Base-by-base conservation (phyloP, 1,140 invertebrate genomes). In the Laupala kohalensis region DNA sequence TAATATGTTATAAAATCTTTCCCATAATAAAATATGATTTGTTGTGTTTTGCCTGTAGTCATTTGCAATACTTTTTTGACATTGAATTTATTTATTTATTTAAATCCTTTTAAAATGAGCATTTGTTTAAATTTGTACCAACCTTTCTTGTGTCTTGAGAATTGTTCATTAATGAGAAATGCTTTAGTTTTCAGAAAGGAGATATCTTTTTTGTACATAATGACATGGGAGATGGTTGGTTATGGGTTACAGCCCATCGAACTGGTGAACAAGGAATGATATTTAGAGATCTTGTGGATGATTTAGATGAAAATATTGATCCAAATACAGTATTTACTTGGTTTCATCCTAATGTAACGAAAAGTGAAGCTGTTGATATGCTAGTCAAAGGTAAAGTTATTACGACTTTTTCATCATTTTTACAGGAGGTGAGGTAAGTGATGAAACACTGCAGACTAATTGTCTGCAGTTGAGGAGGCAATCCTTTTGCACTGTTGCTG, bases 151-250 rank as follows among this genome's bases (percentile, higher is more conserved):
- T n/a, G n/a, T n/a, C n/a, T n/a, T n/a, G n/a, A n/a, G n/a, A n/a
- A n/a, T n/a, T n/a, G n/a, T n/a, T n/a, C n/a, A n/a, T n/a, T n/a
- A 64, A 69, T 69, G n/a, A n/a, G n/a, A n/a, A n/a, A n/a, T n/a
- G n/a, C 74, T 74, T 12, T 71, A 97, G 93, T 74, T 98, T 98
- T 83, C 92, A 96, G 79, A 97, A 97, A 82, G 95, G 95, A 9
- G 96, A 98, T 79, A 96, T 97, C 76, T 98, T 98, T 83, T 95
- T 97, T 78, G 93, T 98, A 24, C 94, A 97, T 79, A 98, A 98
- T 81, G 95, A 98, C 78, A 93, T 98, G 89, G 95, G 95, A 29
- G 95, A 98, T 80, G 95, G 94, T 28, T 98, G 96, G 96, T 82
- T 97, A 19, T 99, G 96, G 96, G 95, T 96, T 25, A 97, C 95